A percentile compares a stretch with the other conserved stretches of the same genome.
Conservation (phyloP, 2,113 vertebrate species). For the Nibea coibor region DNA sequence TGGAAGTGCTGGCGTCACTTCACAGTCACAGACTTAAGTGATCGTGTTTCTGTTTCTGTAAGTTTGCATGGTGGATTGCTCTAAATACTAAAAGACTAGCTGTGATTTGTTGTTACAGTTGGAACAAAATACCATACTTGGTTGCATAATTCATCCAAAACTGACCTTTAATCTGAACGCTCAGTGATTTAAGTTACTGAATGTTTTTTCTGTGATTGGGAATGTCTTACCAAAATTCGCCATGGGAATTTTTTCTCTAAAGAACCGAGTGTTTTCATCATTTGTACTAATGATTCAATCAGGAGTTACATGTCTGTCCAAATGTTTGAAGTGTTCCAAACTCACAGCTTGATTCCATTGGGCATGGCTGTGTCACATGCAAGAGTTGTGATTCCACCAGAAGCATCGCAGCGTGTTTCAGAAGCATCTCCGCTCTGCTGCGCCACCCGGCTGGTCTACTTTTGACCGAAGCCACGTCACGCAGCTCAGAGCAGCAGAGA, state of each 20-base stretch:
- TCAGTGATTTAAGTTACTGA: not conserved
- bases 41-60: not conserved
- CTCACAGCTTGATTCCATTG: no score
- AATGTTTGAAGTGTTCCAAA: no score
- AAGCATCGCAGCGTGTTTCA: no score
- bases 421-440: no score
- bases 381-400: no score
- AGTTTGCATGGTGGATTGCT: not conserved
- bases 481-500: no score
- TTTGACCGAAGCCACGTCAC: no score
- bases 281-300: not conserved
- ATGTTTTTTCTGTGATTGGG: not conserved
- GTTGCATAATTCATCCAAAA: not conserved
- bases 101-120: not conserved
- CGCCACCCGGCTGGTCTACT: no score
- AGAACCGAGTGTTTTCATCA: not conserved
- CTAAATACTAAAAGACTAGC: not conserved
- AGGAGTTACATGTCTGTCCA: not conserved
- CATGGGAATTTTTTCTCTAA: not conserved
- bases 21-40: no score
- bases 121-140: not conserved
- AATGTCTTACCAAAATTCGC: not conserved
- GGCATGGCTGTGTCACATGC: no score
- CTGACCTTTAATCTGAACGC: not conserved
- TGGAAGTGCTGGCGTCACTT: no score